Conservation (phyloP, 2,113 vertebrate species). For the Puntigrus tetrazona region DNA sequence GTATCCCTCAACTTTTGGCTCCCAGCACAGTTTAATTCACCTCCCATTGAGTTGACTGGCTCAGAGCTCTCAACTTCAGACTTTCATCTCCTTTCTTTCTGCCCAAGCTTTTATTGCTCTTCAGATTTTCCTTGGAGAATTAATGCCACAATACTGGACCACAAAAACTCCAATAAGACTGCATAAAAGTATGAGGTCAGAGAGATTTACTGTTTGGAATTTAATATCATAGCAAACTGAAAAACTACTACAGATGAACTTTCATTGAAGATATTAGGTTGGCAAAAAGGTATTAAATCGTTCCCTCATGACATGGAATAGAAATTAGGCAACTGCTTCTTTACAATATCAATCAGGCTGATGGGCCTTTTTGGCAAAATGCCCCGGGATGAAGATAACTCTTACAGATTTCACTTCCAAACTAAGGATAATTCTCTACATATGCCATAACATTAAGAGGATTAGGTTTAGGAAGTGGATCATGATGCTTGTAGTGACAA, state of each 20-base stretch:
- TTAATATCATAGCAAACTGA: slow-evolving; percentile 37
- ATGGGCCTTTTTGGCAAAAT: background rate
- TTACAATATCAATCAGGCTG: slow-evolving; percentile 2
- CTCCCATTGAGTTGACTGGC: slow-evolving; percentile 51
- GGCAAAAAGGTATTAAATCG: background rate
- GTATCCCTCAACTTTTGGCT: slow-evolving; percentile 58
- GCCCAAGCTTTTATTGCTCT: slow-evolving; percentile 50
- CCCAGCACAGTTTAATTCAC: slow-evolving; percentile 61
- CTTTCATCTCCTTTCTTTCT: slow-evolving; percentile 46
- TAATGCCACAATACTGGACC: slow-evolving; percentile 45
- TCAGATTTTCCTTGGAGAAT: slow-evolving; percentile 42
- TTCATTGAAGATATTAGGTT: background rate
- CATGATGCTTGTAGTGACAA: slow-evolving; percentile 16
- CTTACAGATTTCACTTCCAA: background rate
- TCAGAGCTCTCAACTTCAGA: slow-evolving; percentile 44
- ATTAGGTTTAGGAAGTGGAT: slow-evolving; percentile 6
- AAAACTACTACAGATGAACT: slow-evolving; percentile 16
- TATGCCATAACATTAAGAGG: slow-evolving; percentile 28
- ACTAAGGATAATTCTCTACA: slow-evolving; percentile 13
- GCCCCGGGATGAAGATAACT: background rate
- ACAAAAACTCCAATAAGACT: slow-evolving; percentile 49
- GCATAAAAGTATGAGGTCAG: slow-evolving; percentile 47
- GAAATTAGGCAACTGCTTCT: background rate
- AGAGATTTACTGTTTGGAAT: slow-evolving; percentile 48
- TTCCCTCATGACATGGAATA: background rate